A percentile compares a stretch with the other conserved stretches of the same genome.
Conservation (phyloP, 2,113 vertebrate genomes). For the Sisor rabdophorus region DNA sequence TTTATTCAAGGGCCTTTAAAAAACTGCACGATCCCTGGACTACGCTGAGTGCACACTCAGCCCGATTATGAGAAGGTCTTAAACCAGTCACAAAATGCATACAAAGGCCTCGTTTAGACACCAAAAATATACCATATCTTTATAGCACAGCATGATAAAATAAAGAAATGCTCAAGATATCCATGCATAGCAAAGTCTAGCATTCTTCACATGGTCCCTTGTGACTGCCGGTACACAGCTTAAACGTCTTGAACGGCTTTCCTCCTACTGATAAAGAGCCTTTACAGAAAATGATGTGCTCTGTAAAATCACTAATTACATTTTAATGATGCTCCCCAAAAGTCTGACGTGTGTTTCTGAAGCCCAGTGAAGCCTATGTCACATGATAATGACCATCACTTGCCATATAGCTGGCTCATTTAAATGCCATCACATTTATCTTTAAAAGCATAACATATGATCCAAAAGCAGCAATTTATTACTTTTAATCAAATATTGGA, state of each 20-base stretch:
- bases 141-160: conserved; percentile 9
- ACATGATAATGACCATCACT: conserved; percentile 37
- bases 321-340: conserved; percentile 42
- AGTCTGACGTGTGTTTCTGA: conserved; percentile 37
- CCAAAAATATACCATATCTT: conserved; percentile 7
- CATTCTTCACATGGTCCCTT: conserved; percentile 13
- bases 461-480: conserved; percentile 9
- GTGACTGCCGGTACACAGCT: conserved; percentile 1
- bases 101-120: conserved; percentile 24
- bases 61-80: conserved; percentile 51
- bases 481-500: conserved; percentile 1
- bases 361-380: conserved; percentile 36
- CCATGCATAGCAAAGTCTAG: conserved; percentile 5
- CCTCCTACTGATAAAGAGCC: conserved; percentile 38
- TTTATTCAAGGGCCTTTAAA: conserved; percentile 42
- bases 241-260: conserved; percentile 28
- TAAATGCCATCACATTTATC: conserved; percentile 38
- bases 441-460: conserved; percentile 25
- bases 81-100: conserved; percentile 5
- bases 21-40: conserved; percentile 32
- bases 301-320: conserved; percentile 42
- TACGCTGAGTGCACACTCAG: conserved; percentile 40
- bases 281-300: conserved; percentile 35
- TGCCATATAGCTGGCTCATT: conserved; percentile 25
- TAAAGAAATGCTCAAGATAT: neutral